Base-by-base conservation (phyloP, 2,888 invertebrate genomes). In the Nymphalis polychloros region DNA sequence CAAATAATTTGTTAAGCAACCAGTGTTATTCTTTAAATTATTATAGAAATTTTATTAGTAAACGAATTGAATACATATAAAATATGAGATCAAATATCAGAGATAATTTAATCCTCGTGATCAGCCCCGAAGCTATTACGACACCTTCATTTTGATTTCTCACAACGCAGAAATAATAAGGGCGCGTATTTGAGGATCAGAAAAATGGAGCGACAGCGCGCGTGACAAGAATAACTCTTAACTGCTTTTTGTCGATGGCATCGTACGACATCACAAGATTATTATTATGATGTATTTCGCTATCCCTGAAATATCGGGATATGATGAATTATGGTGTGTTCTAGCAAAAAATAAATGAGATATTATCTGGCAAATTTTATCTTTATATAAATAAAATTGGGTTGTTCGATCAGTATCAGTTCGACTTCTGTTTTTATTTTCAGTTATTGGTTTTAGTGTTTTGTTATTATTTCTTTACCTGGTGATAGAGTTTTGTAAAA, bases 111-210 rank as follows among this genome's bases (percentile, higher is more conserved):
- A 20, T 48, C 20, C 46, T 19, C 46, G 8, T 63, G 50, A 67
- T 63, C 57, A 59, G 46, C 27, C 35, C n/a, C 17, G 27, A 53
- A 35, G 50, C 59, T 41, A 67, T 67, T 27, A 67, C 41, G 49
- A 50, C 59, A 67, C 62, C 50, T 70, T 64, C 57, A 62, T 68
- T 64, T 48, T 64, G 66, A 68, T 63, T 68, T 68, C 46, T 52
- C 49, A 61, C 62, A 52, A 61, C 65, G 68, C 41, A 61, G 48
- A 66, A 71, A 72, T 70, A 72, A 70, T 70, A 70, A 70, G 61
- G 69, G 55, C 48, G 53, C 63, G 62, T 72, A 64, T 73, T 72
- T 69, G 64, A 72, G 72, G 72, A 72, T 72, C 61, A 66, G 65
- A 69, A 71, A 68, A 69, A 73, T 68, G 69, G 60, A 53, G 59